Evolutionary conservation across 1,140 invertebrate genomes (phyloP).

Genomic region (Atopsyche davidsoni): DNA sequence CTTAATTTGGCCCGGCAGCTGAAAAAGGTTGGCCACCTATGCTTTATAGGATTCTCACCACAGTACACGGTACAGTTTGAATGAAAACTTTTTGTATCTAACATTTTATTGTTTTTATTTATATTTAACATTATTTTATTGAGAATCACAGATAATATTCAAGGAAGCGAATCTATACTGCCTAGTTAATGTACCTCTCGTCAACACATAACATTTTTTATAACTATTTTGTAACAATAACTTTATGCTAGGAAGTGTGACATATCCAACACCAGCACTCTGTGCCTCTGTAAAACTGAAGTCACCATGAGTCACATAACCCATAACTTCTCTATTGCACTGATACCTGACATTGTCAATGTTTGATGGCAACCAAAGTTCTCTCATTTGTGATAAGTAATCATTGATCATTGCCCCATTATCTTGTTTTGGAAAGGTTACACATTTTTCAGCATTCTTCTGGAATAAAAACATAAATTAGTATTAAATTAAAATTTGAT

Average conservation of each 20-base stretch:
- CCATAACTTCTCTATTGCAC: conserved; percentile 62
- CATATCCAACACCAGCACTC: conserved; percentile 61
- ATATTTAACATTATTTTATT: no score
- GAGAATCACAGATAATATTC: conserved; percentile 33
- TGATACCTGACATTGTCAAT: conserved; percentile 52
- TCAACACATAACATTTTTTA: conserved; percentile 33
- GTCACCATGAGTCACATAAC: conserved; percentile 63
- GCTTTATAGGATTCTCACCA: no score
- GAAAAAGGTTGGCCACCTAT: no score
- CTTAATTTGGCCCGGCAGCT: no score
- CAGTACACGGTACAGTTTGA: no score
- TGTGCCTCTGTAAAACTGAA: conserved; percentile 63
- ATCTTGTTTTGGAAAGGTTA: conserved; percentile 34
- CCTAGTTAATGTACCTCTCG: conserved; percentile 43
- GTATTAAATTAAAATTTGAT: background rate
- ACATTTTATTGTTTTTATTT: no score
- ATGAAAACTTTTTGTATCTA: no score
- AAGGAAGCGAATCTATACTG: conserved; percentile 41
- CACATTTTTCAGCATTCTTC: conserved; percentile 34
- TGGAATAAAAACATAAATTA: conserved; percentile 25
- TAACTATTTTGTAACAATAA: conserved; percentile 39
- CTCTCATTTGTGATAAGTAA: conserved; percentile 56
- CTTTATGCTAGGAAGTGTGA: conserved; percentile 52
- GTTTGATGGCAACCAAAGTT: conserved; percentile 61
- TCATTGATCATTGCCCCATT: conserved; percentile 41